Conservation (phyloP, 2,797 vertebrate genomes). For the Acipenser oxyrinchus region DNA sequence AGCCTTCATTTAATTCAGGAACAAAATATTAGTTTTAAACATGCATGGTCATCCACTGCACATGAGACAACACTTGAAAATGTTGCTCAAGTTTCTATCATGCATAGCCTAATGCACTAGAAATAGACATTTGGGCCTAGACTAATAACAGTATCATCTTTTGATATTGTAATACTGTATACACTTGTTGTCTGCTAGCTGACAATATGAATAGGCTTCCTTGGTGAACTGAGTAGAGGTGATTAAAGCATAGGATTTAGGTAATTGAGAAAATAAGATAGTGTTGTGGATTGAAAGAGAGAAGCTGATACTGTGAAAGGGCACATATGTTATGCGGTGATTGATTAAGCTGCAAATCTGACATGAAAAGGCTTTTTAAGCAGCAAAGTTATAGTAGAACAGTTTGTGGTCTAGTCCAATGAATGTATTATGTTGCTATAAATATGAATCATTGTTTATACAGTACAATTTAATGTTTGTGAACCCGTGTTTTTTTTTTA, state of each 20-base stretch:
- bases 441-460: too few relatives aligned
- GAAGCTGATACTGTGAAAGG: constrained; percentile 14
- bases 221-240: constrained; percentile 7
- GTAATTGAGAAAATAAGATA: constrained; percentile 8
- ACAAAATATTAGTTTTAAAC: too few relatives aligned
- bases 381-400: constrained; percentile 8
- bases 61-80: too few relatives aligned
- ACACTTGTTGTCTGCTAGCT: neutral
- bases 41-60: too few relatives aligned
- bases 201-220: neutral
- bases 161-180: too few relatives aligned
- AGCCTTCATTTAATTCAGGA: too few relatives aligned
- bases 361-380: constrained; percentile 22
- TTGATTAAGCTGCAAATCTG: constrained; percentile 18
- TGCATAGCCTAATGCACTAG: too few relatives aligned
- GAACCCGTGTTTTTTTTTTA: too few relatives aligned
- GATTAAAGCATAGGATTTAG: constrained; percentile 10
- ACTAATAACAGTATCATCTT: too few relatives aligned
- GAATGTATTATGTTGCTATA: neutral
- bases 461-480: too few relatives aligned
- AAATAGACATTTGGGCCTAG: too few relatives aligned
- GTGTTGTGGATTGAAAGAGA: constrained; percentile 4
- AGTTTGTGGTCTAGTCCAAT: constrained; percentile 6
- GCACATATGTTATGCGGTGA: constrained; percentile 3
- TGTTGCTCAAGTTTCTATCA: too few relatives aligned